Conservation (phyloP, 2,888 invertebrate genomes). For the Acanthococcus lagerstroemiae region DNA sequence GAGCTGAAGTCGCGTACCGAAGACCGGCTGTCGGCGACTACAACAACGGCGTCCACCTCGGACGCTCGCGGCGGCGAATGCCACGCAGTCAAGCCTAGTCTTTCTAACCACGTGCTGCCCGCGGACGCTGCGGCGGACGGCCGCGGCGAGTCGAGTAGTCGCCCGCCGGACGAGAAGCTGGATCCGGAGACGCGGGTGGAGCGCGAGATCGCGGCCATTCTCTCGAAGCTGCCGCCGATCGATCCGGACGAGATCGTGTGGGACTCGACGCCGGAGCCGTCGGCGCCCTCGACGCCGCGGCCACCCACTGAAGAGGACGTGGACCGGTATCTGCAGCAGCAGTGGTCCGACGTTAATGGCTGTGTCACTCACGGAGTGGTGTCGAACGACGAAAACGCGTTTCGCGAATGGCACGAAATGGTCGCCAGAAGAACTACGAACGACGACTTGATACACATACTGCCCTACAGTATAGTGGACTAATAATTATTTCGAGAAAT, state of each 20-base stretch:
- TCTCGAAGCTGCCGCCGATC: conserved; percentile 56
- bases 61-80: background rate
- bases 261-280: conserved; percentile 40
- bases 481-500: conserved; percentile 41
- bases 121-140: conserved; percentile 13
- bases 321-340: conserved; percentile 36
- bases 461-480: conserved; percentile 96
- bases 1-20: conserved; percentile 36
- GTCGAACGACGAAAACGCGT: conserved; percentile 43
- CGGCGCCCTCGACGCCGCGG: conserved; percentile 35
- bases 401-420: conserved; percentile 88
- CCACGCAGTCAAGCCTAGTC: conserved; percentile 34
- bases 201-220: conserved; percentile 41
- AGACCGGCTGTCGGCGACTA: conserved; percentile 31
- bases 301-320: conserved; percentile 45
- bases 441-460: conserved; percentile 73
- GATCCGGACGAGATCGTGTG: conserved; percentile 50
- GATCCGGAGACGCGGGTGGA: conserved; percentile 18
- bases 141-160: background rate
- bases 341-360: conserved; percentile 12
- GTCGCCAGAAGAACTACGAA: conserved; percentile 61
- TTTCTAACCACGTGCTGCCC: conserved; percentile 36
- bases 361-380: conserved; percentile 6
- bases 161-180: background rate
- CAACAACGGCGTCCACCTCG: conserved; percentile 15